Conservation (phyloP, 2,113 vertebrate species). For the Corythaeola cristata region DNA sequence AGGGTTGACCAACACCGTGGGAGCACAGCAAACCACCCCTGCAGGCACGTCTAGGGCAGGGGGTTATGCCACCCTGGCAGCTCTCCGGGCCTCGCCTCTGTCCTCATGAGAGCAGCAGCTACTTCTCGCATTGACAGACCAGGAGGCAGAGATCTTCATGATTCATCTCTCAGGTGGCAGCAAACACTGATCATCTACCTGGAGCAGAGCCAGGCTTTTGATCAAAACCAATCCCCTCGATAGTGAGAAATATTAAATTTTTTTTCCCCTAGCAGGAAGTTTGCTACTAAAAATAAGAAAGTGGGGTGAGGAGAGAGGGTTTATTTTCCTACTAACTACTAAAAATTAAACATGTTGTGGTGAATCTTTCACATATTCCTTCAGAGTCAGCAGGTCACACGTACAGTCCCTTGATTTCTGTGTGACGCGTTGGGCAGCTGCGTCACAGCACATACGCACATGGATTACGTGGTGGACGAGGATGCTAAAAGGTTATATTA, state of each 20-base stretch:
- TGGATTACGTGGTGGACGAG: background rate
- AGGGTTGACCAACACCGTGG: background rate
- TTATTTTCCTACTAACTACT: slow-evolving; percentile 15
- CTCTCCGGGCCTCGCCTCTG: background rate
- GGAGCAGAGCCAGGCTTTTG: slow-evolving; percentile 1
- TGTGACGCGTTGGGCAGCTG: rapidly evolving
- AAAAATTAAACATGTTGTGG: background rate
- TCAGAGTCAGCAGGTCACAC: slow-evolving; percentile 7
- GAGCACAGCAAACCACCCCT: rapidly evolving
- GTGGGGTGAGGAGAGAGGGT: background rate
- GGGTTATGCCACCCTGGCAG: background rate
- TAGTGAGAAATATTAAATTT: background rate
- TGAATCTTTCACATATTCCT: slow-evolving; percentile 26
- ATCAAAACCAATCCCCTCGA: background rate
- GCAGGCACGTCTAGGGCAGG: background rate
- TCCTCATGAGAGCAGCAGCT: background rate
- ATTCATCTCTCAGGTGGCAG: background rate
- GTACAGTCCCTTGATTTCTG: background rate
- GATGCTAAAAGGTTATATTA: background rate
- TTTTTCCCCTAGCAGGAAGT: slow-evolving; percentile 21
- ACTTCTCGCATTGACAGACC: rapidly evolving
- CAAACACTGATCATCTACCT: background rate
- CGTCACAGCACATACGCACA: background rate
- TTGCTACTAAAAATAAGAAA: slow-evolving; percentile 47
- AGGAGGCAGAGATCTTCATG: background rate